Conservation (phyloP, 2,113 vertebrate genomes). For the Gallinago media region DNA sequence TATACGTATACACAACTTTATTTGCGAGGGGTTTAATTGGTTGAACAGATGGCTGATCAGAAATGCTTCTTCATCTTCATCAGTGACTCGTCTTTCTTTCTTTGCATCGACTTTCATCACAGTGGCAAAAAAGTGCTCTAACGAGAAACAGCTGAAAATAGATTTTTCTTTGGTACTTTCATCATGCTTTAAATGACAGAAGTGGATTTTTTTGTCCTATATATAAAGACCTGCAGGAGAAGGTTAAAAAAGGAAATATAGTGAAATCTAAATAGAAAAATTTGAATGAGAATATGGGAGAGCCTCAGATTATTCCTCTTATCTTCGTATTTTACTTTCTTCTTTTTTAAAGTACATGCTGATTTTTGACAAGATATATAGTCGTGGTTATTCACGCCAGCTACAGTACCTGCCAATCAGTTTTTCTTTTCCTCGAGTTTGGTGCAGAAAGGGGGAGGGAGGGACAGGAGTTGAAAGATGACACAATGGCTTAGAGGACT, state of each 20-base stretch:
- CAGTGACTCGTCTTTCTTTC: slow-evolving; percentile 74
- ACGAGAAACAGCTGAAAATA: slow-evolving; percentile 79
- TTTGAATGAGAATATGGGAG: slow-evolving; percentile 71
- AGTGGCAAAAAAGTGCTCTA: slow-evolving; percentile 71
- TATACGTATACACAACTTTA: slow-evolving; percentile 25
- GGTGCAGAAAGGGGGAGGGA: slow-evolving; percentile 58
- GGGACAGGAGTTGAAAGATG: slow-evolving; percentile 46
- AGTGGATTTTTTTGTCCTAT: slow-evolving; percentile 72
- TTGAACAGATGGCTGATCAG: slow-evolving; percentile 71
- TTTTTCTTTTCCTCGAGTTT: slow-evolving; percentile 67
- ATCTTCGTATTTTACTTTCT: slow-evolving; percentile 73
- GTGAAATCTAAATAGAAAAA: slow-evolving; percentile 78
- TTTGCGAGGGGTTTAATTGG: slow-evolving; percentile 54
- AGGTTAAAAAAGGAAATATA: slow-evolving; percentile 78
- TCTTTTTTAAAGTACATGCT: slow-evolving; percentile 67
- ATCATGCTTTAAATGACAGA: slow-evolving; percentile 78
- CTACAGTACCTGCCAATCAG: slow-evolving; percentile 65
- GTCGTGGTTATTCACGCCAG: slow-evolving; percentile 61
- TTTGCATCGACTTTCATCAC: slow-evolving; percentile 70
- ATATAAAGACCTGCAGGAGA: slow-evolving; percentile 77
- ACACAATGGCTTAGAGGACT: slow-evolving; percentile 19
- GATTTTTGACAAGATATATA: slow-evolving; percentile 78
- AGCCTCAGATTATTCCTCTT: slow-evolving; percentile 68
- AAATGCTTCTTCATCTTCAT: slow-evolving; percentile 73
- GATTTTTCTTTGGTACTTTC: slow-evolving; percentile 72